Conservation (phyloP, 1,140 invertebrate genomes). For the Melipona quadrifasciata region DNA sequence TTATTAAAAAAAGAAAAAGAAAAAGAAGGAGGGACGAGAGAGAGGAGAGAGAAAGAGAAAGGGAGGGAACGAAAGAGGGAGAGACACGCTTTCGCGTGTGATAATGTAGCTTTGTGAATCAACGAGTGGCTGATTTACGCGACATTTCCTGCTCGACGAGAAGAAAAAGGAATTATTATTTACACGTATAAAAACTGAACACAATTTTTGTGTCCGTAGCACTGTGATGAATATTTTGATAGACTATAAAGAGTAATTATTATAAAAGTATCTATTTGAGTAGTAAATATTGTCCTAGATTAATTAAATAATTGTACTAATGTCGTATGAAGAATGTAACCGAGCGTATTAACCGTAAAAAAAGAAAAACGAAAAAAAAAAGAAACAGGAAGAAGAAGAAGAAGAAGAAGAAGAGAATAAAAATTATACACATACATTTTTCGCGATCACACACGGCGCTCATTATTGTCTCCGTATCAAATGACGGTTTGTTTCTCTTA, state of each 20-base stretch:
- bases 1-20: conserved; percentile 42
- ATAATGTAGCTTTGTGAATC: conserved; percentile 30
- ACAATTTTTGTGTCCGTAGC: conserved; percentile 81
- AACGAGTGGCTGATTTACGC: conserved; percentile 55
- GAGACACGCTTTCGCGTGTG: conserved; percentile 6
- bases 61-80: too few relatives aligned
- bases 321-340: conserved; percentile 70
- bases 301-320: conserved; percentile 68
- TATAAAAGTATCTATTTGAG: conserved; percentile 77
- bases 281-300: conserved; percentile 75
- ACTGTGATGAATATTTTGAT: conserved; percentile 82
- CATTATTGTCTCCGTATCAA: conserved; percentile 38
- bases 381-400: background rate
- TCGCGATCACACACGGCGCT: conserved; percentile 39
- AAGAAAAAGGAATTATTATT: conserved; percentile 70
- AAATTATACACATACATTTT: conserved; percentile 36
- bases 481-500: conserved; percentile 47
- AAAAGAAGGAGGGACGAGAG: background rate
- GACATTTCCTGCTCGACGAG: conserved; percentile 49
- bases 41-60: background rate
- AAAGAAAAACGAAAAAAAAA: conserved; percentile 10
- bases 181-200: conserved; percentile 78
- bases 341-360: conserved; percentile 67
- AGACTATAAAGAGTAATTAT: conserved; percentile 76
- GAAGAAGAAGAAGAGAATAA: conserved; percentile 1